phyloP scores from a whole-genome alignment of 2,888 invertebrate genomes.

The Drosophila subquinaria region DNA sequence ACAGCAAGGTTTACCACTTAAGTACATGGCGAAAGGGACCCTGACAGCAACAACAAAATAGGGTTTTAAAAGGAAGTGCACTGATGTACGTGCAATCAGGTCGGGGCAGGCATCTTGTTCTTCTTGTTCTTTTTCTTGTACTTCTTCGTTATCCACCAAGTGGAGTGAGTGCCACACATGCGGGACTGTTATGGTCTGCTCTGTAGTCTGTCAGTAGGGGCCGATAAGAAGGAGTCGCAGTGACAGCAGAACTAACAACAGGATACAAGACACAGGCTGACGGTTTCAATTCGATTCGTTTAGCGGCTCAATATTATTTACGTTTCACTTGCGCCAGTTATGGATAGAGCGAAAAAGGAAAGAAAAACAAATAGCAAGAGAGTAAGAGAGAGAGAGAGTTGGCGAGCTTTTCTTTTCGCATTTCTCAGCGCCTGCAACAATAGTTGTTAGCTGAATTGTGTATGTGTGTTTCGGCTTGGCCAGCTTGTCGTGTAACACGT shows the following conservation, averaged over 20 bases:
- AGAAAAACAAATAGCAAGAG: background rate
- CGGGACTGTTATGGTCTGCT: constrained; percentile 31
- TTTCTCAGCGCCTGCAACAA: constrained; percentile 40
- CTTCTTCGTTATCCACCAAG: constrained; percentile 30
- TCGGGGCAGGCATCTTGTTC: constrained; percentile 32
- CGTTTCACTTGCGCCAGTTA: constrained; percentile 66
- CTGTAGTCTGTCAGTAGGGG: constrained; percentile 13
- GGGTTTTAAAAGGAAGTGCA: constrained; percentile 57
- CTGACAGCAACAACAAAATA: constrained; percentile 41
- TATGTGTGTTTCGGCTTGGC: constrained; percentile 29
- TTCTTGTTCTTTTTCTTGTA: background rate
- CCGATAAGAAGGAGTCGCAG: constrained; percentile 44
- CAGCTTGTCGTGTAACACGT: constrained; percentile 77
- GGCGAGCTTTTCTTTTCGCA: constrained; percentile 46
- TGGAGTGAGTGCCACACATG: constrained; percentile 35
- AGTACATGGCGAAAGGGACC: constrained; percentile 28
- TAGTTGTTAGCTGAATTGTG: constrained; percentile 28
- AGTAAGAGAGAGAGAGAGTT: background rate
- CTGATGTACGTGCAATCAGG: constrained; percentile 63
- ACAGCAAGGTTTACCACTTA: constrained; percentile 35
- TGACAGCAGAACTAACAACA: constrained; percentile 16
- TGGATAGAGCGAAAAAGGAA: constrained; percentile 33
- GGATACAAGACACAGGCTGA: constrained; percentile 39
- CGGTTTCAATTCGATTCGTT: constrained; percentile 65
- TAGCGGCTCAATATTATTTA: constrained; percentile 63